These are phyloP conservation scores for Dasyprocta punctata DNA, from an alignment of 2,113 vertebrate species.

Conservation along the genomic window DNA sequence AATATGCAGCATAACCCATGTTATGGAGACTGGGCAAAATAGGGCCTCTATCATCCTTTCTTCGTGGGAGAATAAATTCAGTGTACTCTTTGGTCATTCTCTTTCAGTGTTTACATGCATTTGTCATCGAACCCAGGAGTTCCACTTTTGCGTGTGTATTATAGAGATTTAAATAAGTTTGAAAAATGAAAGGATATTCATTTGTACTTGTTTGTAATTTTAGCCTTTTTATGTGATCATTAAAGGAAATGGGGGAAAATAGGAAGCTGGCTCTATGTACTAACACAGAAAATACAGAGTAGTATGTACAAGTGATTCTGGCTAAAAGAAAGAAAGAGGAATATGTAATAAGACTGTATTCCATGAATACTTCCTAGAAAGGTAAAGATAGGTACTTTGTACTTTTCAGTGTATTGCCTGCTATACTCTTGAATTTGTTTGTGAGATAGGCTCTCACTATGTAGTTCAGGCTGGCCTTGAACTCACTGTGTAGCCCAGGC, in stretches of 20 bases:
- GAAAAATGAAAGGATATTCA: not conserved
- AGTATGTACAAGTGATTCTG: not conserved
- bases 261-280: not conserved
- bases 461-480: not conserved
- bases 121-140: not conserved
- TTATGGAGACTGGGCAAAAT: not conserved
- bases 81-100: not conserved
- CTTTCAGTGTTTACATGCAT: not conserved
- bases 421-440: not conserved
- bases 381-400: not conserved
- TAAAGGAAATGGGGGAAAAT: not conserved
- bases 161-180: not conserved
- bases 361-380: not conserved
- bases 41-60: not conserved
- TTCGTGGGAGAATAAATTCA: not conserved
- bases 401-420: not conserved
- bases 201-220: not conserved
- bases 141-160: not conserved
- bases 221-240: constrained; percentile 16
- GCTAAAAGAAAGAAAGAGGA: not conserved
- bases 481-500: not conserved
- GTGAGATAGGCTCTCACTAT: not conserved
- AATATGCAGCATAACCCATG: not conserved
- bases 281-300: not conserved
- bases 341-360: not conserved